phyloP scores from a whole-genome alignment of 2,888 invertebrate species.

The Catocala nupta region DNA sequence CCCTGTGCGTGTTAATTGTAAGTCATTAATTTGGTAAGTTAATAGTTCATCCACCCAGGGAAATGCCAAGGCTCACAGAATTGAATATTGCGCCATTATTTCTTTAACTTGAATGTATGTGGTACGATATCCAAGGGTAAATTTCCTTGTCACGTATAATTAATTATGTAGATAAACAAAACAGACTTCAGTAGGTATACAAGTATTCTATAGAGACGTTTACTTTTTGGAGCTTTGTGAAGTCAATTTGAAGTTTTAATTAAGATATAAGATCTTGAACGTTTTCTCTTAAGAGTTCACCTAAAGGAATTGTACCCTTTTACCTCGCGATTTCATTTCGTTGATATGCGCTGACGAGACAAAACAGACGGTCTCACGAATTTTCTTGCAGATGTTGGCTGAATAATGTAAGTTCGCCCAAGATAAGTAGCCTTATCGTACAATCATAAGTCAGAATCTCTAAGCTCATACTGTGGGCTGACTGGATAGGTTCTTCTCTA shows the following conservation, averaged over 20 bases:
- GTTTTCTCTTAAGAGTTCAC: slow-evolving; percentile 26
- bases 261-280: slow-evolving; percentile 32
- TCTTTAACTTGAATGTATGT: no score
- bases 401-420: no score
- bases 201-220: slow-evolving; percentile 9
- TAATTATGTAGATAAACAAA: slow-evolving; percentile 8
- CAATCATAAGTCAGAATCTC: no score
- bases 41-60: no score
- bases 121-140: no score
- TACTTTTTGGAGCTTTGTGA: slow-evolving; percentile 24
- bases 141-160: neutral
- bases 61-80: neutral
- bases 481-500: no score
- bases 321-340: slow-evolving; percentile 36
- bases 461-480: no score
- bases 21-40: slow-evolving; percentile 6
- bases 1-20: neutral
- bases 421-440: no score
- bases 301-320: slow-evolving; percentile 25
- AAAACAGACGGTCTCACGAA: slow-evolving; percentile 9
- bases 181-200: slow-evolving; percentile 7
- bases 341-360: slow-evolving; percentile 31
- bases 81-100: no score
- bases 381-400: no score
- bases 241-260: slow-evolving; percentile 48